Conservation (phyloP, 2,888 invertebrate species). For the Sepiola atlantica region DNA sequence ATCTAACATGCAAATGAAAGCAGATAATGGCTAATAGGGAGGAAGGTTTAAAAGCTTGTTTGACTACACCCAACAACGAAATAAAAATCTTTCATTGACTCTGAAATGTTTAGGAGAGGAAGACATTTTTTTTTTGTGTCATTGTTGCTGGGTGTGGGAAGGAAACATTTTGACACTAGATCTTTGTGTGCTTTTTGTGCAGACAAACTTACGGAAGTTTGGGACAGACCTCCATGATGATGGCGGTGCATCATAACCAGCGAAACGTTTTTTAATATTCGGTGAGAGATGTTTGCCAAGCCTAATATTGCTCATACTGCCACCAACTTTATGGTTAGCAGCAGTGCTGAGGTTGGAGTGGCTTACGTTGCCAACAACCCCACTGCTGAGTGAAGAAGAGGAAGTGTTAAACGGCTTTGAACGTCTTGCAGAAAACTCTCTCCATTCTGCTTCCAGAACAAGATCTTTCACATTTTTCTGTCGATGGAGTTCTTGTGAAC, state of each 20-base stretch:
- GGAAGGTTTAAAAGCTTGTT: not conserved
- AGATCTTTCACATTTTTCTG: conserved; percentile 42
- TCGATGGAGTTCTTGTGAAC: conserved; percentile 39
- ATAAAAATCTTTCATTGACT: not conserved
- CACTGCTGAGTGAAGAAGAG: not conserved
- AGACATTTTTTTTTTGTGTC: not conserved
- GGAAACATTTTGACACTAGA: not conserved
- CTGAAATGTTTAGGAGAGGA: not conserved
- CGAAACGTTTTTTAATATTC: not conserved
- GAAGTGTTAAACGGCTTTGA: not conserved
- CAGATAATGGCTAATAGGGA: not conserved
- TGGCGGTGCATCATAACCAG: not conserved
- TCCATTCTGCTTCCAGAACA: conserved; percentile 44
- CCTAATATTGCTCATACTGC: not conserved
- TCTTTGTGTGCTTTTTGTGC: conserved; percentile 36
- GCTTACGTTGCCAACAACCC: not conserved
- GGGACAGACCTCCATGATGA: conserved; percentile 38
- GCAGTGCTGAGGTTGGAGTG: not conserved
- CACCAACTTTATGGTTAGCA: not conserved
- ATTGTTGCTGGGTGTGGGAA: not conserved
- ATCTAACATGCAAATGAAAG: not conserved
- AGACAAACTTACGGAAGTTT: conserved; percentile 40
- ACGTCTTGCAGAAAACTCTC: conserved; percentile 38
- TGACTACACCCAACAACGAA: not conserved
- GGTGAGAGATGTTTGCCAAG: not conserved